phyloP scores from a whole-genome alignment of 2,888 invertebrate species.

The Sceliomorpha sp. region DNA sequence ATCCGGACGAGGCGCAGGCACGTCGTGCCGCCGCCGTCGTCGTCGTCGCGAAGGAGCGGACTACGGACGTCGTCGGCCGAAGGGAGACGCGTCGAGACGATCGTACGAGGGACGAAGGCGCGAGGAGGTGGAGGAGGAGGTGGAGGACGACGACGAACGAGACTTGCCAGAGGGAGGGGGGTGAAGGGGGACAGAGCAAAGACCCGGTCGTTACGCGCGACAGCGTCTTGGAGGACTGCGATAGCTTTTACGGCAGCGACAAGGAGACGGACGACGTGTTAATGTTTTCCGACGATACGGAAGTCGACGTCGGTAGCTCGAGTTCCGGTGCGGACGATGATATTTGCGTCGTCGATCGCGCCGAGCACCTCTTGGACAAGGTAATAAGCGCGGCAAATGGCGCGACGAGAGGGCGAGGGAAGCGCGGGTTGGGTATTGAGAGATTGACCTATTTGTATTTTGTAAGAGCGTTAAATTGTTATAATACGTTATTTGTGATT shows the following conservation, averaged over 20 bases:
- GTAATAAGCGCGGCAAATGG: slow-evolving; percentile 63
- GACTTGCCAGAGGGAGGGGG: slow-evolving; percentile 43
- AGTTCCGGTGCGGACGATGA: slow-evolving; percentile 75
- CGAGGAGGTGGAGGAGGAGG: too few relatives aligned
- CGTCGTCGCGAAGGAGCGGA: background rate
- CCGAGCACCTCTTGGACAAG: slow-evolving; percentile 75
- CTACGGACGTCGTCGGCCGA: slow-evolving; percentile 59
- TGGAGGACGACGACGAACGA: too few relatives aligned
- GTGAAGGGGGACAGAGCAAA: slow-evolving; percentile 36
- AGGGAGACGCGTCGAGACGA: too few relatives aligned
- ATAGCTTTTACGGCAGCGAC: slow-evolving; percentile 84
- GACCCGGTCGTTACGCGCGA: slow-evolving; percentile 59
- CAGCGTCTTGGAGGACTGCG: slow-evolving; percentile 79
- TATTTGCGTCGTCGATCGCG: slow-evolving; percentile 66
- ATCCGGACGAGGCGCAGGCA: slow-evolving; percentile 64
- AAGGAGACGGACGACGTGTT: slow-evolving; percentile 84
- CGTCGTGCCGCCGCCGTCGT: too few relatives aligned
- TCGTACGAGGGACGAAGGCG: slow-evolving; percentile 65
- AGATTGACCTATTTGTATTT: background rate
- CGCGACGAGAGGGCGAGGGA: too few relatives aligned
- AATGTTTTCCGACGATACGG: slow-evolving; percentile 84
- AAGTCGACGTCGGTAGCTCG: slow-evolving; percentile 79
- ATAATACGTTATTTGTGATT: too few relatives aligned
- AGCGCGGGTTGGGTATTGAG: too few relatives aligned
- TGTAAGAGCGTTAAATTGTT: too few relatives aligned